Base-by-base conservation (phyloP, 1,140 invertebrate genomes). In the Pseudomyrmex sp. region DNA sequence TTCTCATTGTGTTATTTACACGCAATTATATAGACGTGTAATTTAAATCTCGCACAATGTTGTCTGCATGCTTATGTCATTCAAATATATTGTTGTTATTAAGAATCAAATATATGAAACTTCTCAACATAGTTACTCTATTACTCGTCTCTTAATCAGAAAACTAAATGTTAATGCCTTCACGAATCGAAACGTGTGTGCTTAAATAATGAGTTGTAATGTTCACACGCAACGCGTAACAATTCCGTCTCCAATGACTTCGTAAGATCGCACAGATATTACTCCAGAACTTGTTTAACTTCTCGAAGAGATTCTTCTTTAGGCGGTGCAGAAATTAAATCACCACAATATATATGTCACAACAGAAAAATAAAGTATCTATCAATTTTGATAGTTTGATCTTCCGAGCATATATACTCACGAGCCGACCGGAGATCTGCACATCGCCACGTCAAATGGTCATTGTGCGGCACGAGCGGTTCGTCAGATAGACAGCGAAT, bases 391-490 rank as follows among this genome's bases (percentile, higher is more conserved):
- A 35, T 35, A 35, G 35, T 35, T 7, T 35, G 35, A 35, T 35
- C 35, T 35, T 35, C 5, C 5, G 46, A n/a, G 35, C 8, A 18
- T 13, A 5, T 54, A 50, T 50, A 23, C 1, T 61, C 18, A 48
- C 46, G n/a, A 54, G 46, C 4, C 35, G 20, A 48, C 10, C n/a
- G 20, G 66, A 20, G 50, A 65, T 15, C 73, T 26, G 46, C 59
- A 58, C 44, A 59, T 79, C 23, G 20, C 1, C 4, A 23, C 66
- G n/a, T 56, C 65, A 59, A 80, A n/a, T 44, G 23, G 8, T 80
- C 66, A 59, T 80, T 44, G 54, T 2, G n/a, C 48, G 15, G 9
- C 18, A 56, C 46, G 46, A 20, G 26, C n/a, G 15, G 7, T 48
- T 46, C 13, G 26, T 35, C 35, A 35, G 35, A 35, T 54, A 56